A percentile compares a stretch with the other conserved stretches of the same genome.
Conservation (phyloP, 2,888 invertebrate species). For the Tanytarsus gracilentus region DNA sequence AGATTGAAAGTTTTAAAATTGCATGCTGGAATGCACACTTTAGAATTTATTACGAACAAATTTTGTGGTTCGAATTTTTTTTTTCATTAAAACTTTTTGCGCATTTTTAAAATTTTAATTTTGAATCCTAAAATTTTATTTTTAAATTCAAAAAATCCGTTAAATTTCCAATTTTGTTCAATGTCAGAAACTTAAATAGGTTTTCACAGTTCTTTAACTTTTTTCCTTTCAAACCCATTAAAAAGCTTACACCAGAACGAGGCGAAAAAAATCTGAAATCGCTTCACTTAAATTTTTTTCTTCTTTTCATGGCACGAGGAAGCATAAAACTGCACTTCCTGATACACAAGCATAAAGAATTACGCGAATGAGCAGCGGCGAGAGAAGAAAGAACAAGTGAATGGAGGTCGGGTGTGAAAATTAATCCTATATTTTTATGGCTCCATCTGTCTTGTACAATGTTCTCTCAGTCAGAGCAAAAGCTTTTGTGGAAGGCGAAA, state of each 20-base stretch:
- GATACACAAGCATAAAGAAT: background rate
- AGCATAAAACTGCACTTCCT: constrained; percentile 15
- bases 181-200: too few species aligned
- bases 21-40: too few species aligned
- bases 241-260: background rate
- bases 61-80: too few species aligned
- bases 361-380: too few species aligned
- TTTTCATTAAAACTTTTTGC: too few species aligned
- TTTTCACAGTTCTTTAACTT: too few species aligned
- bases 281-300: background rate
- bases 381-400: background rate
- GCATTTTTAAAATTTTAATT: too few species aligned
- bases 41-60: too few species aligned
- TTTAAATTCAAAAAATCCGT: too few species aligned
- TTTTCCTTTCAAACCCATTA: background rate
- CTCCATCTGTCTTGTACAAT: constrained; percentile 4
- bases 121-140: too few species aligned
- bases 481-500: too few species aligned
- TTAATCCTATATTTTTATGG: constrained; percentile 10
- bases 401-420: constrained; percentile 5
- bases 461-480: background rate
- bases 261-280: background rate
- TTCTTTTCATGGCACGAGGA: background rate
- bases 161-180: too few species aligned
- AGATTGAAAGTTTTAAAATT: background rate